A percentile compares a stretch with the other conserved stretches of the same genome.
These are phyloP conservation scores for Macrobrachium rosenbergii DNA, from an alignment of 1,140 invertebrate species.

Conservation along the genomic window DNA sequence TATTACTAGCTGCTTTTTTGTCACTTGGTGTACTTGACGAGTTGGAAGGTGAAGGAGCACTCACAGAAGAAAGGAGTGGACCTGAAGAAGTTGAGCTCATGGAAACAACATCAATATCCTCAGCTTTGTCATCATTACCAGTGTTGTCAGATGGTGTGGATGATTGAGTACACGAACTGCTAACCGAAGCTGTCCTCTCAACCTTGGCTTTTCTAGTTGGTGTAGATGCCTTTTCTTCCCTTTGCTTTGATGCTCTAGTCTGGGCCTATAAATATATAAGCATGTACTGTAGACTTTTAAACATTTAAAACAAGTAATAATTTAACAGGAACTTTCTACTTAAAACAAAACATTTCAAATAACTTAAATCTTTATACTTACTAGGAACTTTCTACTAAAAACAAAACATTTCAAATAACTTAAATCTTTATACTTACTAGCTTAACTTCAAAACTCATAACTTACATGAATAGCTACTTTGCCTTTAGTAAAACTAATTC, in stretches of 20 bases:
- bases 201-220: conserved; percentile 47
- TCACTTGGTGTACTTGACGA: background rate
- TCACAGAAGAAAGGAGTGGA: background rate
- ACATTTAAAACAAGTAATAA: conserved; percentile 9
- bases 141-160: background rate
- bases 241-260: conserved; percentile 40
- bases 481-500: too few species aligned
- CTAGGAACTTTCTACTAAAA: too few species aligned
- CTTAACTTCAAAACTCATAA: too few species aligned
- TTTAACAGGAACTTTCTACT: conserved; percentile 1
- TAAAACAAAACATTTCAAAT: too few species aligned
- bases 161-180: background rate
- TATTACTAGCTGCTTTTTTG: conserved; percentile 35
- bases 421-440: too few species aligned
- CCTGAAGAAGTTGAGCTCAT: too few species aligned
- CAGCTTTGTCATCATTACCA: conserved; percentile 18
- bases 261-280: conserved; percentile 20
- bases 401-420: too few species aligned
- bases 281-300: background rate
- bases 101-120: too few species aligned
- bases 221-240: conserved; percentile 30
- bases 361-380: too few species aligned
- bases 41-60: background rate
- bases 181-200: background rate
- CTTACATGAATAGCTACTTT: too few species aligned